phyloP scores from a whole-genome alignment of 2,888 invertebrate species.

The Xestia xanthographa region DNA sequence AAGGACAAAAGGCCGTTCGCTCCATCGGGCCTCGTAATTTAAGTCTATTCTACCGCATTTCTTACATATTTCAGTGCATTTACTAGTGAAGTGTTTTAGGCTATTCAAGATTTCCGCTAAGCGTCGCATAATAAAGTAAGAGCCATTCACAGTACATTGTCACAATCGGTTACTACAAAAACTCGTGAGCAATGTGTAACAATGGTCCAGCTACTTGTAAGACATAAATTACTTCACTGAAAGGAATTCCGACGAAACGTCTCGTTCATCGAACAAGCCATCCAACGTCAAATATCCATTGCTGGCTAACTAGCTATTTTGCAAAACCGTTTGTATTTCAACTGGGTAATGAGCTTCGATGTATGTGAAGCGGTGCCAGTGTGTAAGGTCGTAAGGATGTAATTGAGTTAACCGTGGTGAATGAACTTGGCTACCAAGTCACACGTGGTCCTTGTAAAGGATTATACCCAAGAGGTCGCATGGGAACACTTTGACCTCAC shows the following conservation, averaged over 20 bases:
- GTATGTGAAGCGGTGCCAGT: slow-evolving; percentile 20
- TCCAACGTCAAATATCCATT: slow-evolving; percentile 22
- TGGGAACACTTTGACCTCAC: slow-evolving; percentile 64
- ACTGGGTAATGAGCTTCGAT: slow-evolving; percentile 24
- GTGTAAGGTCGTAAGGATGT: slow-evolving; percentile 55
- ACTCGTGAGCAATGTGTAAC: slow-evolving; percentile 32
- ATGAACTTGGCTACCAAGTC: slow-evolving; percentile 70
- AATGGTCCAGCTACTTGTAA: slow-evolving; percentile 36
- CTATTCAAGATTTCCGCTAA: slow-evolving; percentile 18
- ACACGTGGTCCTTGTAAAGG: slow-evolving; percentile 44
- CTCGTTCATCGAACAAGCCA: not conserved
- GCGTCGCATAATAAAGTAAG: slow-evolving; percentile 40
- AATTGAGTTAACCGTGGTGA: slow-evolving; percentile 78
- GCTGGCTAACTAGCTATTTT: slow-evolving; percentile 7
- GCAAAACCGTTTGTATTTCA: slow-evolving; percentile 12
- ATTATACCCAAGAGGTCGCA: slow-evolving; percentile 35
- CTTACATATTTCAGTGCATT: slow-evolving; percentile 13
- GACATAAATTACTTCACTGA: slow-evolving; percentile 63
- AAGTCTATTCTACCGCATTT: slow-evolving; percentile 13
- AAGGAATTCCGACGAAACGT: slow-evolving; percentile 34
- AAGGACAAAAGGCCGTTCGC: slow-evolving; percentile 34
- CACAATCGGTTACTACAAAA: slow-evolving; percentile 33
- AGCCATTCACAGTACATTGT: slow-evolving; percentile 13
- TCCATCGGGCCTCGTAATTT: slow-evolving; percentile 8
- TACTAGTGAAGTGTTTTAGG: not conserved